phyloP scores from a whole-genome alignment of 1,140 invertebrate genomes.

The Saccostrea cuccullata region DNA sequence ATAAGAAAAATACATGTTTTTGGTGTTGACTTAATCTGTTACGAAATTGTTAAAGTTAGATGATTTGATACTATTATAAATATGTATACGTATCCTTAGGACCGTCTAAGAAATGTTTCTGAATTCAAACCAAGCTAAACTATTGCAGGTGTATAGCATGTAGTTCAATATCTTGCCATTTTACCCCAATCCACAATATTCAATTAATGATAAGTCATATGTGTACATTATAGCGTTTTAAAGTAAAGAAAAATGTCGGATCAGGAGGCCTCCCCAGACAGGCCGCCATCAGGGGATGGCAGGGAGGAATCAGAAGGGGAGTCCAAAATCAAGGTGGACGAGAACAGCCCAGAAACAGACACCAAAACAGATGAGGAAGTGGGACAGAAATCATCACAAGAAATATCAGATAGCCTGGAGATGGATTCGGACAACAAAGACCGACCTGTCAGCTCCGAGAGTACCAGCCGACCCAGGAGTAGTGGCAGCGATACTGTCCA shows the following conservation, averaged over 20 bases:
- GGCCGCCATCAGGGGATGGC: not conserved
- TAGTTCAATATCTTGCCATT: no score
- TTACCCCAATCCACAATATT: no score
- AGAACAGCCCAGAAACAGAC: conserved; percentile 38
- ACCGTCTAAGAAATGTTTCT: no score
- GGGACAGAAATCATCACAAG: conserved; percentile 35
- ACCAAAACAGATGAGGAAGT: conserved; percentile 7
- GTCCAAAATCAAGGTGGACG: conserved; percentile 49
- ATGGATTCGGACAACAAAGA: conserved; percentile 33
- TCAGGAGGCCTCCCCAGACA: conserved; percentile 1
- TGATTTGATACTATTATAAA: no score
- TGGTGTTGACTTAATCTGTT: no score
- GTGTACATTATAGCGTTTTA: not conserved
- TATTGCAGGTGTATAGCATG: no score
- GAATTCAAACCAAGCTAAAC: no score
- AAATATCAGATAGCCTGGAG: conserved; percentile 39
- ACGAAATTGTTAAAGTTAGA: no score
- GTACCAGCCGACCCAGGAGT: conserved; percentile 51
- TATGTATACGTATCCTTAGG: no score
- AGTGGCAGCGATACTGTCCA: conserved; percentile 3
- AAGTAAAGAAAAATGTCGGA: not conserved
- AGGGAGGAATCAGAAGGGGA: conserved; percentile 37
- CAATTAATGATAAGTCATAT: not conserved
- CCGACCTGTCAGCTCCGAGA: conserved; percentile 48
- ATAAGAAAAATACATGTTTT: not conserved